Base-by-base conservation (phyloP, 2,888 invertebrate species). In the Caenorhabditis wallacei region DNA sequence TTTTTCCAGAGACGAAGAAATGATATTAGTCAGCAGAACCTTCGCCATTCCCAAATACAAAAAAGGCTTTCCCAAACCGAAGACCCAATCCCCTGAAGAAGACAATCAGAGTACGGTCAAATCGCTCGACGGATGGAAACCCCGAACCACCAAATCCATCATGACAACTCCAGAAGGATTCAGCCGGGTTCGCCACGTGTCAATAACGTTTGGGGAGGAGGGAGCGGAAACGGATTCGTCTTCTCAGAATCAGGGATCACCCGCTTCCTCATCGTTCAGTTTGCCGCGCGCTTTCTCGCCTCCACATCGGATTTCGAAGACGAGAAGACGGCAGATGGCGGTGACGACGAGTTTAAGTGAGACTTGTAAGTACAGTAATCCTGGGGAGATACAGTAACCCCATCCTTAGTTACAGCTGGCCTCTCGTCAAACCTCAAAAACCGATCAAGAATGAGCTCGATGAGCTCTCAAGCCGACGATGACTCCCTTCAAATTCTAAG, bases 71-170 rank as follows among this genome's bases (percentile, higher is more conserved):
- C 85, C 88, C 4, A 82, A 10, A 7, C 18, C 18, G 46, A 48
- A 63, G 8, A 54, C 20, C 18, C 18, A 22, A n/a, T 89, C 89
- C 0, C 30, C 30, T 8, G 88, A 89, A 63, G 82, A 84, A 13
- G 89, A 89, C 20, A 84, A 85, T 2, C 86, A 88, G 46, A 84
- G 68, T 16, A 89, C 89, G 20, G 80, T 89, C 7, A 84, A 87
- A 18, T 89, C 89, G 5, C 43, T 89, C 26, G 89, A 89, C 51
- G 84, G 85, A 11, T 74, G 84, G 56, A 64, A 70, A 30, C 35
- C 70, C 0, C 53, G 66, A 40, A 71, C 72, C 10, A 43, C 78
- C 8, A 63, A 69, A 35, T 71, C 74, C 37, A 78, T 78, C 11
- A 84, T 81, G 53, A 69, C 87, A 8, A 82, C 82, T 10, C 84